Evolutionary conservation across 1,140 invertebrate species (phyloP).

Genomic region (Frieseomelitta varia): DNA sequence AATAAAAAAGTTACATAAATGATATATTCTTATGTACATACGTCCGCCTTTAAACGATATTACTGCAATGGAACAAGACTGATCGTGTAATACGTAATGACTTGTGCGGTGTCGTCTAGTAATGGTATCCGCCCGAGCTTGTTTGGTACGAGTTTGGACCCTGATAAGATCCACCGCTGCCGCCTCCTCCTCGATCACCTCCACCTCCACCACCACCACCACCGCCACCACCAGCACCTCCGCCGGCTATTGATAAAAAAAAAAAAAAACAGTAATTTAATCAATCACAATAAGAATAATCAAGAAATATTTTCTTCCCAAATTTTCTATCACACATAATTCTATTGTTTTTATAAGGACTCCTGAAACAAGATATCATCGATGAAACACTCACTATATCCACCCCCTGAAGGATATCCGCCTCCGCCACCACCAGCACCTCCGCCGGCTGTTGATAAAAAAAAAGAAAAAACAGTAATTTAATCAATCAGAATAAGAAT

Average conservation of each 20-base stretch:
- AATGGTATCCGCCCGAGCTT: conserved; percentile 67
- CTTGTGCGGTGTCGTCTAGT: conserved; percentile 50
- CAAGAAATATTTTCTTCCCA: not conserved
- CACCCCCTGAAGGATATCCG: conserved; percentile 19
- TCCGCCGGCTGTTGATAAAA: conserved; percentile 4
- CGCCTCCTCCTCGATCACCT: conserved; percentile 24
- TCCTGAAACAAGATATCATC: not conserved
- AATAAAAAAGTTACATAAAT: conserved; percentile 57
- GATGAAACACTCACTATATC: conserved; percentile 15
- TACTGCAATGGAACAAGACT: conserved; percentile 43
- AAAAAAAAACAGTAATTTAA: not conserved
- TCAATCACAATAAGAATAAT: not conserved
- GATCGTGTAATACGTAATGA: conserved; percentile 50
- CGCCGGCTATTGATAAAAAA: not conserved
- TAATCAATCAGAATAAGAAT: not conserved
- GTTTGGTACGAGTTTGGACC: conserved; percentile 71
- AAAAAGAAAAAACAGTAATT: not conserved
- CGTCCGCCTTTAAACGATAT: conserved; percentile 47
- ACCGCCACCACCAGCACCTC: conserved; percentile 12
- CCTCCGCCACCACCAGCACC: conserved; percentile 13
- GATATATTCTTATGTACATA: conserved; percentile 70
- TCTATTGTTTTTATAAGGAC: not conserved
- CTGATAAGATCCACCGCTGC: conserved; percentile 56
- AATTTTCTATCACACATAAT: not conserved
- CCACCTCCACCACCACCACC: conserved; percentile 24